Conservation (phyloP, 2,113 vertebrate genomes). For the Prionailurus bengalensis region DNA sequence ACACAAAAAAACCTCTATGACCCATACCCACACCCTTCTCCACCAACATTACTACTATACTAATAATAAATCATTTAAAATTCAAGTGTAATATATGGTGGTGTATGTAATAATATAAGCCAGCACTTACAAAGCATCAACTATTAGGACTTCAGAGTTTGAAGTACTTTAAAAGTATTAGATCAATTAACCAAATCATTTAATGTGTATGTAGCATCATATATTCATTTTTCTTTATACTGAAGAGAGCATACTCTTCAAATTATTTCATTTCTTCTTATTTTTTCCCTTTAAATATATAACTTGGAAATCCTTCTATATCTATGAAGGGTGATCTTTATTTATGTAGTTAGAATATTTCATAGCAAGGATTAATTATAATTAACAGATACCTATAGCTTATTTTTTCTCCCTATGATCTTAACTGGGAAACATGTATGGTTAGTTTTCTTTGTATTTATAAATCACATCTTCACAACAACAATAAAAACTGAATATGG, state of each 20-base stretch:
- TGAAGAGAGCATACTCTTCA: not conserved
- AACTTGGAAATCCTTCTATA: not conserved
- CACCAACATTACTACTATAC: not conserved
- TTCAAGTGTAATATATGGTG: not conserved
- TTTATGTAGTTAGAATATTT: not conserved
- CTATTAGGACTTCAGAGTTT: not conserved
- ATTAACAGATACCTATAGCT: not conserved
- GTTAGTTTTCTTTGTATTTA: slow-evolving; percentile 5
- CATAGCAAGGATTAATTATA: not conserved
- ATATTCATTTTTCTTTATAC: not conserved
- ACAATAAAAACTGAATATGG: not conserved
- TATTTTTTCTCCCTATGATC: not conserved
- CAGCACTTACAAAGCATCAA: not conserved
- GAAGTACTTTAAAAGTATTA: not conserved
- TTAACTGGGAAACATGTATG: not conserved
- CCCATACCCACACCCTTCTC: not conserved
- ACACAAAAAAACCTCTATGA: not conserved
- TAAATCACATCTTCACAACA: not conserved
- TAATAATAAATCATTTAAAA: not conserved
- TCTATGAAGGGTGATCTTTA: not conserved
- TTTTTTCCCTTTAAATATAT: not conserved
- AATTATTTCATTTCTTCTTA: not conserved
- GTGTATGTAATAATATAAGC: not conserved
- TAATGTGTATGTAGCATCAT: not conserved
- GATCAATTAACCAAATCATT: not conserved